phyloP scores from a whole-genome alignment of 1,140 invertebrate genomes.

The Sesamia nonagrioides region DNA sequence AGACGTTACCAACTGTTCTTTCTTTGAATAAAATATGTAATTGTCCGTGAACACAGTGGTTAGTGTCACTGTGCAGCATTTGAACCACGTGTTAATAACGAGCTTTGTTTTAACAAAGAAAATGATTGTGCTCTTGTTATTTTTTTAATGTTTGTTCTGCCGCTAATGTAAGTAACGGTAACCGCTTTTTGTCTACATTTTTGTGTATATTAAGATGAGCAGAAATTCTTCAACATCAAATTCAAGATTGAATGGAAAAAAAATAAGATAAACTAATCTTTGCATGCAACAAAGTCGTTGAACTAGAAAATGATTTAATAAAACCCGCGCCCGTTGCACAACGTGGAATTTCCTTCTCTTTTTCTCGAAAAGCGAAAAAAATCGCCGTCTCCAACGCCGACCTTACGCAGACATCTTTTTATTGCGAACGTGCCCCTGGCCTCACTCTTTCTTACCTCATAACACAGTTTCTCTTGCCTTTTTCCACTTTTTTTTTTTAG shows the following conservation, averaged over 20 bases:
- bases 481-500: constrained; percentile 64
- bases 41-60: constrained; percentile 49
- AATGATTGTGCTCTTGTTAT: constrained; percentile 30
- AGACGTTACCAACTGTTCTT: constrained; percentile 38
- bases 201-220: neutral
- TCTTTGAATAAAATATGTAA: constrained; percentile 38
- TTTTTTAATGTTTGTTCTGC: constrained; percentile 6
- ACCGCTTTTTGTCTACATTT: constrained; percentile 12
- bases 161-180: neutral
- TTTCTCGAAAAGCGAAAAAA: constrained; percentile 56
- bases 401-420: constrained; percentile 83
- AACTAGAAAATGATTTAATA: constrained; percentile 47
- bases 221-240: neutral
- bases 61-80: constrained; percentile 28
- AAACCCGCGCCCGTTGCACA: constrained; percentile 36
- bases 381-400: constrained; percentile 62
- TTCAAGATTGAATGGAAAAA: constrained; percentile 11
- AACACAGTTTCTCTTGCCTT: constrained; percentile 82
- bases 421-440: constrained; percentile 81
- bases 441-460: constrained; percentile 83
- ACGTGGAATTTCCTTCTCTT: constrained; percentile 60
- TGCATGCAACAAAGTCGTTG: constrained; percentile 26
- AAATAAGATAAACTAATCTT: constrained; percentile 20
- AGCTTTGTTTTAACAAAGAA: constrained; percentile 34
- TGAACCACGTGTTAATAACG: constrained; percentile 45